phyloP scores from a whole-genome alignment of 2,888 invertebrate species.

The Tetranychus piercei region DNA sequence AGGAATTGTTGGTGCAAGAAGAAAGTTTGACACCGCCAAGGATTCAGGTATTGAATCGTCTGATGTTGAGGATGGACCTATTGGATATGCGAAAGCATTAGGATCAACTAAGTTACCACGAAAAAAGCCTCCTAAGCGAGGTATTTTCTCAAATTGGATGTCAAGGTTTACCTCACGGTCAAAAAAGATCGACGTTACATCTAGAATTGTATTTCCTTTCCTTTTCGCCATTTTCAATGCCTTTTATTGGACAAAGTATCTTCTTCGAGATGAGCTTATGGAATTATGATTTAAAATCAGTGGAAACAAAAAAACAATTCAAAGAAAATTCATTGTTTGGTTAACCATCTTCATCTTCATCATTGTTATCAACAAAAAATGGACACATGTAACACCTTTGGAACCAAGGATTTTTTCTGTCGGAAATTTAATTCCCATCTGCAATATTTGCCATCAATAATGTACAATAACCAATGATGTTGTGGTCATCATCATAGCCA shows the following conservation, averaged over 20 bases:
- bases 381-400: too few species aligned
- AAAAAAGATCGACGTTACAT: slow-evolving; percentile 91
- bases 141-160: slow-evolving; percentile 40
- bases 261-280: slow-evolving; percentile 37
- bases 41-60: slow-evolving; percentile 15
- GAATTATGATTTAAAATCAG: background rate
- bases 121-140: slow-evolving; percentile 23
- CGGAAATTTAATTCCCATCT: too few species aligned
- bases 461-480: background rate
- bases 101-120: slow-evolving; percentile 3
- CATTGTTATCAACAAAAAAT: too few species aligned
- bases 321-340: background rate
- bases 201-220: slow-evolving; percentile 79
- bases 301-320: background rate
- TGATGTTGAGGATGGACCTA: slow-evolving; percentile 8
- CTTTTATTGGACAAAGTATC: slow-evolving; percentile 78
- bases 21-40: slow-evolving; percentile 10
- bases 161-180: slow-evolving; percentile 85
- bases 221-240: slow-evolving; percentile 86
- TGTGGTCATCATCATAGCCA: background rate
- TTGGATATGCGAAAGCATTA: background rate
- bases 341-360: too few species aligned
- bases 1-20: background rate
- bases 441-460: too few species aligned
- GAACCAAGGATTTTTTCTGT: too few species aligned